Evolutionary conservation across 2,888 invertebrate genomes (phyloP), one percentile per base, ranked within the genome.

Genomic region (Caradrina kadenii): DNA sequence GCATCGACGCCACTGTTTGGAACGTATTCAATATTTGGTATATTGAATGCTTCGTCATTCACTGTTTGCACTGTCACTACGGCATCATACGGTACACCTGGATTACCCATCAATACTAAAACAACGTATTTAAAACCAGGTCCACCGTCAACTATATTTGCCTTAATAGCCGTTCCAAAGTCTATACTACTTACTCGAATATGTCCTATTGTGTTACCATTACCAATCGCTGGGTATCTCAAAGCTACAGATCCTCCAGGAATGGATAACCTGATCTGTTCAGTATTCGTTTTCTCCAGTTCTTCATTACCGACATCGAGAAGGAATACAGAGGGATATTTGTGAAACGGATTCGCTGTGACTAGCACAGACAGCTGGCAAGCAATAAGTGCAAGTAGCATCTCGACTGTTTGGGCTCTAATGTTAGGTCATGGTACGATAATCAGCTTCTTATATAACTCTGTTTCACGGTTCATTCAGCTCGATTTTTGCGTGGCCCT

Each of bases 261-360:
- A 58, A 91, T 85, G 2, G 94, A 90, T 8, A 96, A 67, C 76
- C 94, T 90, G 56, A 95, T 91, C 76, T 95, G 95, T 81, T 94
- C 93, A n/a, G 92, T 86, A 61, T 89, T 91, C 3, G 91, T 90
- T 56, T 92, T 93, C 69, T 93, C 87, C 35, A 95, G 76, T 84
- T 94, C 95, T 92, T 96, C 96, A 91, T 96, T 96, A 58, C 96
- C 96, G 56, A 95, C 89, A 77, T 96, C 96, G 26, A 96, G 85
- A 39, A 95, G 82, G 73, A 95, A 96, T 55, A 93, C 92, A 75
- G 90, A 95, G 1, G 96, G 96, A 67, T 94, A 95, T 80, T 94
- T 94, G 74, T 94, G 93, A 63, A 94, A 92, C 10, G 96, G 93
- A 85, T 90, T 93, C 1, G 92, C 93, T 13, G 86, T 70, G 26